Conservation (phyloP, 2,113 vertebrate genomes). For the Epinephelus lanceolatus region DNA sequence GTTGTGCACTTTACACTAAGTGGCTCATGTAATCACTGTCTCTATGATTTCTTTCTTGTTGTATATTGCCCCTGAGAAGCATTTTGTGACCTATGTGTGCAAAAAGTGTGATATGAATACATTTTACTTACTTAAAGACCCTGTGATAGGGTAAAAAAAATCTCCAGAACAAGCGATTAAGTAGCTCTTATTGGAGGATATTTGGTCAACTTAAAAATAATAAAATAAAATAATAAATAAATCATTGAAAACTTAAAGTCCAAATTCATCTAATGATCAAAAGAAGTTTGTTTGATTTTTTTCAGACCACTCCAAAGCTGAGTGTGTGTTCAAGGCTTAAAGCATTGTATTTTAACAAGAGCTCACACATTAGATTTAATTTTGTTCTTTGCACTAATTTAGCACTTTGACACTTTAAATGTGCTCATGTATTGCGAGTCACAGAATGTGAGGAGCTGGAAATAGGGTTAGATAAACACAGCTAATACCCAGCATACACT, state of each 20-base stretch:
- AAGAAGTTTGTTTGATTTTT: not conserved
- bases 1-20: no score
- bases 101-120: no score
- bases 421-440: not conserved
- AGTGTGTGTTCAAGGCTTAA: not conserved
- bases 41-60: no score
- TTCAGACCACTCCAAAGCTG: not conserved
- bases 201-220: not conserved
- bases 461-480: slow-evolving; percentile 18
- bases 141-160: not conserved
- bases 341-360: slow-evolving; percentile 4
- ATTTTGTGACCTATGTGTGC: no score
- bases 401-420: not conserved
- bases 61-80: no score
- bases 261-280: not conserved
- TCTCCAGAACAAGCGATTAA: not conserved
- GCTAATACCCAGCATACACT: slow-evolving; percentile 9
- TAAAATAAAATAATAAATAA: no score
- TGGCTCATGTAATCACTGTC: no score
- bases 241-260: not conserved
- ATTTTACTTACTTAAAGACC: not conserved
- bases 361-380: not conserved
- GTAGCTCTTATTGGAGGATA: not conserved
- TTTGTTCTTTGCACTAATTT: not conserved
- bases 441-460: not conserved